phyloP scores from a whole-genome alignment of 2,888 invertebrate species.

The Cataglyphis livida region DNA sequence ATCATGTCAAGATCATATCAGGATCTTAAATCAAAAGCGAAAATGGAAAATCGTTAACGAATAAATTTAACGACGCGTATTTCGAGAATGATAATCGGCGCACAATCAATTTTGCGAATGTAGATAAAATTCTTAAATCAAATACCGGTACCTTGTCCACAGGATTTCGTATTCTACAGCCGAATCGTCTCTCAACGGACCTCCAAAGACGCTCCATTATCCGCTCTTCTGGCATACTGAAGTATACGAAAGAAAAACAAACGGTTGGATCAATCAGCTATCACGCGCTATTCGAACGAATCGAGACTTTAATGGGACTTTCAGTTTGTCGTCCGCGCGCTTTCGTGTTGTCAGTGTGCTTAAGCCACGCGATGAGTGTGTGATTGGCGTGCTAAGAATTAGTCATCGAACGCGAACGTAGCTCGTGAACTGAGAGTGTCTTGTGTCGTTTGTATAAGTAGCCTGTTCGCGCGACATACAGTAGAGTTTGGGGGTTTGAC shows the following conservation, averaged over 20 bases:
- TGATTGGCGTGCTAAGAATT: slow-evolving; percentile 47
- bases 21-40: not conserved
- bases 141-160: slow-evolving; percentile 46
- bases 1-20: not conserved
- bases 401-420: slow-evolving; percentile 7
- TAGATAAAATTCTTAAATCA: slow-evolving; percentile 29
- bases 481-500: slow-evolving; percentile 75
- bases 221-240: slow-evolving; percentile 14
- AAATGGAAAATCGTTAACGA: not conserved
- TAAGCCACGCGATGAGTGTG: slow-evolving; percentile 60
- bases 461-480: slow-evolving; percentile 49
- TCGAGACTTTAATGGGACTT: slow-evolving; percentile 12
- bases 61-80: slow-evolving; percentile 13
- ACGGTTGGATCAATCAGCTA: slow-evolving; percentile 4
- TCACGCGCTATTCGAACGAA: slow-evolving; percentile 6
- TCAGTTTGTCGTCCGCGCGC: not conserved
- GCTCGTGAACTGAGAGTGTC: slow-evolving; percentile 39
- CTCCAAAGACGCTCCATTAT: slow-evolving; percentile 21
- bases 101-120: not conserved
- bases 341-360: slow-evolving; percentile 30
- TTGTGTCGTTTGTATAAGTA: not conserved
- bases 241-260: slow-evolving; percentile 22
- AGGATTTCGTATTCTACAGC: slow-evolving; percentile 30
- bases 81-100: slow-evolving; percentile 13
- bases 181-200: slow-evolving; percentile 31